Conservation (phyloP, 2,113 vertebrate species). For the Anthoscopus minutus region DNA sequence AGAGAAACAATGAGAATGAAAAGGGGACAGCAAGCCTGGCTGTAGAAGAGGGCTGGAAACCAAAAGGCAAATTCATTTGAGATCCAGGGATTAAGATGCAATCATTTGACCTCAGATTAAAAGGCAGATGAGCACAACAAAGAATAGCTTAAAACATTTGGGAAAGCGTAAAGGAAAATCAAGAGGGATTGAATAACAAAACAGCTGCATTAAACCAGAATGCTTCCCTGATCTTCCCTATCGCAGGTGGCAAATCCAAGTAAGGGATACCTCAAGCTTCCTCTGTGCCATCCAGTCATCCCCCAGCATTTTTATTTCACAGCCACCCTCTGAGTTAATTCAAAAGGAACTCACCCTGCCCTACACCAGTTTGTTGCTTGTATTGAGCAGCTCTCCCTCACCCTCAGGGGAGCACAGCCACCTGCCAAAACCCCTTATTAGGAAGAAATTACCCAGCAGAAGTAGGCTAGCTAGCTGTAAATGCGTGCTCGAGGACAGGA, state of each 20-base stretch:
- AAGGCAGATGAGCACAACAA: conserved; percentile 14
- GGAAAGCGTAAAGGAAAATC: conserved; percentile 36
- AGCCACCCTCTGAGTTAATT: neutral
- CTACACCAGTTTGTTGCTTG: neutral
- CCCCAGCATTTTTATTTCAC: neutral
- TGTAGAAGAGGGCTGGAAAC: neutral
- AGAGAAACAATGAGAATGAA: neutral
- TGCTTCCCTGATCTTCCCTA: neutral
- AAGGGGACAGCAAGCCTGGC: neutral
- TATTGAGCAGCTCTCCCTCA: neutral
- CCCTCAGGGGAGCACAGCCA: neutral
- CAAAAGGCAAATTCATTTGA: neutral
- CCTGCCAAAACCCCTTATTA: neutral
- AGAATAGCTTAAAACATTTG: conserved; percentile 43
- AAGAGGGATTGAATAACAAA: conserved; percentile 12
- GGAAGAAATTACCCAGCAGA: neutral
- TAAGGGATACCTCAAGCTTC: neutral
- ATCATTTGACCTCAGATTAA: conserved; percentile 28
- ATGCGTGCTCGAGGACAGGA: fast-evolving
- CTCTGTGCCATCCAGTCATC: neutral
- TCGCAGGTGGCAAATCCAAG: neutral
- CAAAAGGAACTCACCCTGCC: neutral
- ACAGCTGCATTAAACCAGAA: conserved; percentile 5
- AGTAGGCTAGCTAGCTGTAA: neutral
- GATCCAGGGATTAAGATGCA: conserved; percentile 18